These are phyloP conservation scores for Chorisops tibialis DNA, from an alignment of 2,888 invertebrate species.

Conservation along the genomic window DNA sequence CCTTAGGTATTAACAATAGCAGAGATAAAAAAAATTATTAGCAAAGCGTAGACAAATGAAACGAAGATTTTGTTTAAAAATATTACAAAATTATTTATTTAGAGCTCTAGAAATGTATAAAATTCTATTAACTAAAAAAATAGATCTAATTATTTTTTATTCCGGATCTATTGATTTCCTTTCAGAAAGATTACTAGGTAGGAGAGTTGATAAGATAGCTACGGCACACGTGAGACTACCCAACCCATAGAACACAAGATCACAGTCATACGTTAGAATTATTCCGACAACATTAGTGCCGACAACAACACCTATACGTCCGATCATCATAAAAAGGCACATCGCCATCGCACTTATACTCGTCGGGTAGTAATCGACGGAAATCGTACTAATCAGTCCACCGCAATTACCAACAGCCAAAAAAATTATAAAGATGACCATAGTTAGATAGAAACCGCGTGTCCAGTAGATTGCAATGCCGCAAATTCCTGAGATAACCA, in stretches of 20 bases:
- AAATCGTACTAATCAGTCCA: constrained; percentile 58
- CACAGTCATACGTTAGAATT: constrained; percentile 40
- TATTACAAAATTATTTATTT: no score
- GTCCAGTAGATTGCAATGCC: constrained; percentile 61
- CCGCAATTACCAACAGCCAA: constrained; percentile 59
- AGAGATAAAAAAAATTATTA: no score
- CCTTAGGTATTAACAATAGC: no score
- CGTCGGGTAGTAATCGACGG: constrained; percentile 61
- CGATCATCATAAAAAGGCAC: constrained; percentile 49
- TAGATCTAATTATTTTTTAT: background rate
- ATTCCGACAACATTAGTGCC: constrained; percentile 46
- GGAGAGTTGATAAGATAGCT: constrained; percentile 31
- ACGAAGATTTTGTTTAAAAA: background rate
- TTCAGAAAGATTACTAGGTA: constrained; percentile 12
- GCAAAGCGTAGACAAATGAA: no score
- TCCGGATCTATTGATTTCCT: background rate
- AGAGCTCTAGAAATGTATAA: no score
- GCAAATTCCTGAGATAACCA: constrained; percentile 57
- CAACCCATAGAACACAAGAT: constrained; percentile 39
- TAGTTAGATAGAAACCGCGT: constrained; percentile 57
- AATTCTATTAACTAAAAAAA: no score
- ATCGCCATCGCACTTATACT: constrained; percentile 52
- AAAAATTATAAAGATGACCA: constrained; percentile 58
- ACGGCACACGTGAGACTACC: constrained; percentile 36
- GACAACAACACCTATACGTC: constrained; percentile 46